Conservation (phyloP, 2,888 invertebrate species). For the Mamestra brassicae region DNA sequence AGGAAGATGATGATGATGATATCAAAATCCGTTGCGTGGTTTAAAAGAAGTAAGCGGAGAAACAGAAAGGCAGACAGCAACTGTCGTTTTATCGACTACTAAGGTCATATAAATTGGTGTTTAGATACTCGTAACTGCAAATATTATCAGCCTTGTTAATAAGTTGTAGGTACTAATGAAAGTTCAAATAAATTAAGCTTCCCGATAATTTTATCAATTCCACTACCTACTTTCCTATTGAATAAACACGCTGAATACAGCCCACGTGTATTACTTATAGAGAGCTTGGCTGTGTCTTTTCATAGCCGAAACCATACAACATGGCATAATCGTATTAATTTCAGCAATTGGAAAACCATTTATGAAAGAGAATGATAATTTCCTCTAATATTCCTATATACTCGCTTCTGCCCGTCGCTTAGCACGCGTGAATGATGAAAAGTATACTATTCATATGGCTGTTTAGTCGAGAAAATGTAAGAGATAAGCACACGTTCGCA, state of each 20-base stretch:
- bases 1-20: too few species aligned
- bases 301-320: constrained; percentile 1
- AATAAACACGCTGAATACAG: constrained; percentile 9
- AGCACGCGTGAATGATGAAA: neutral
- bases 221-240: neutral
- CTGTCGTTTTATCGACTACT: too few species aligned
- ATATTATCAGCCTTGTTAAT: too few species aligned
- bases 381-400: too few species aligned
- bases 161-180: too few species aligned
- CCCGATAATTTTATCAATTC: constrained; percentile 1
- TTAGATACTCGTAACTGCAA: too few species aligned
- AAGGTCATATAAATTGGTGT: too few species aligned
- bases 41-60: too few species aligned
- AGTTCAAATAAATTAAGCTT: neutral
- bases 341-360: neutral
- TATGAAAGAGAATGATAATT: neutral
- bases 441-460: neutral
- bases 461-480: neutral
- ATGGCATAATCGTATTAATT: constrained; percentile 9
- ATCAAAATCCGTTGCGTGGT: too few species aligned
- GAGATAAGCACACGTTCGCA: neutral
- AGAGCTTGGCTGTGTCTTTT: neutral
- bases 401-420: neutral
- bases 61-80: too few species aligned
- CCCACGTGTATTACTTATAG: neutral